Base-by-base conservation (phyloP, 2,888 invertebrate species). In the Rotaria magnacalcarata region DNA sequence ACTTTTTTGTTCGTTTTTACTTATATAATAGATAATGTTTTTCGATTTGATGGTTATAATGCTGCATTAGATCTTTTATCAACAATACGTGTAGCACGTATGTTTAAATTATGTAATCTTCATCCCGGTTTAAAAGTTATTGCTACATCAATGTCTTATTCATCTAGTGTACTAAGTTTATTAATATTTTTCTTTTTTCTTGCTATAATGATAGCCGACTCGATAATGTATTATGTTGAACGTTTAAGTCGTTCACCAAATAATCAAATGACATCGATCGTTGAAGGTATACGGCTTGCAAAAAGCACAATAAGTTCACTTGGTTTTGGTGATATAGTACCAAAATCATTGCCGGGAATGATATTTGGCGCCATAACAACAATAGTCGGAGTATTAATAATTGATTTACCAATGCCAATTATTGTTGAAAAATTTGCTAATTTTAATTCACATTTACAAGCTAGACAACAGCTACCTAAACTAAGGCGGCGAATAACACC, bases 361-460 rank as follows among this genome's bases (percentile, higher is more conserved):
- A 52, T 87, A 19, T 80, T 87, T 84, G 87, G 87, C 43, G 85
- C 85, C 41, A 52, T 87, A 84, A 80, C 80, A 54, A 85, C 87
- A 7, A 58, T 87, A 24, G 75, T 85, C 43, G 87, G 87, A 21
- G 85, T 87, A 7, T 56, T 87, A 43, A 85, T 87, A n/a, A 85
- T 85, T 34, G 87, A 87, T 85, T 74, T 87, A 74, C 85, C 85
- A 47, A 87, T 87, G 87, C 87, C 87, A 50, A 87, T 87, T 84
- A 87, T 87, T 60, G 85, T 87, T 41, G n/a, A 58, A 27, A 87
- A 80, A 75, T 87, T 87, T 84, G 85, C 84, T 2, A 87, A 87
- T 85, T 87, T 85, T 34, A 85, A 85, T 75, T 85, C 85, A 50
- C 87, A 87, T 85, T 56, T 85, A 56, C 80, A 85, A 67, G 85